Evolutionary conservation across 2,888 invertebrate genomes (phyloP), one percentile per base, ranked within the genome.

Genomic region (Stenotaenia linearis): DNA sequence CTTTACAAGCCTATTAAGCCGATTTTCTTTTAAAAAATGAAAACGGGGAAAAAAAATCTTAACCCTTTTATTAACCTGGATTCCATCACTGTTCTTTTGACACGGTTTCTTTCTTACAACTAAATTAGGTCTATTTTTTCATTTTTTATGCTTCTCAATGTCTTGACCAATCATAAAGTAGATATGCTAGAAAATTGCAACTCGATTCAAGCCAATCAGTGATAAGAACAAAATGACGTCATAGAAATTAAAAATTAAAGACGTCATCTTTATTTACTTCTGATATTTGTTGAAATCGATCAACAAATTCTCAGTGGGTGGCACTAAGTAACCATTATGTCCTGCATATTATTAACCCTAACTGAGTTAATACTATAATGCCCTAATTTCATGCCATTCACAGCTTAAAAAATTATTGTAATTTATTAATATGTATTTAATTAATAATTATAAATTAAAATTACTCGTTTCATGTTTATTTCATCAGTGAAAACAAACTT

Each of bases 81-180:
- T 69, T 69, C 69, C 69, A 69, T 69, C 69, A 69, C 25, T 69
- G n/a, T 50, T 28, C 69, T 69, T 25, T 69, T 69, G 69, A 69
- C 69, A 69, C 28, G 69, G 69, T 69, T 69, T 69, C 69, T 25
- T 69, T 69, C 28, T 28, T 15, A 50, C 7, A 10, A 69, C 69
- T 69, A 69, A 69, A 69, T 69, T 69, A 25, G 69, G 69, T 6
- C 69, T 69, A 25, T 25, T 25, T 69, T 69, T 69, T 2, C 4
- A 2, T 50, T 50, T 5, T 50, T 18, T 50, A 18, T 50, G 18
- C 50, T n/a, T n/a, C n/a, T n/a, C n/a, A n/a, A n/a, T n/a, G n/a
- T 50, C 50, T 69, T 28, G 25, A 69, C 69, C 25, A 69, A 69
- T 69, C 69, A 69, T 69, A n/a, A n/a, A n/a, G n/a, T n/a, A 4